Evolutionary conservation across 2,797 vertebrate genomes (phyloP), one percentile per base, ranked within the genome.

Genomic region (Vultur gryphus): DNA sequence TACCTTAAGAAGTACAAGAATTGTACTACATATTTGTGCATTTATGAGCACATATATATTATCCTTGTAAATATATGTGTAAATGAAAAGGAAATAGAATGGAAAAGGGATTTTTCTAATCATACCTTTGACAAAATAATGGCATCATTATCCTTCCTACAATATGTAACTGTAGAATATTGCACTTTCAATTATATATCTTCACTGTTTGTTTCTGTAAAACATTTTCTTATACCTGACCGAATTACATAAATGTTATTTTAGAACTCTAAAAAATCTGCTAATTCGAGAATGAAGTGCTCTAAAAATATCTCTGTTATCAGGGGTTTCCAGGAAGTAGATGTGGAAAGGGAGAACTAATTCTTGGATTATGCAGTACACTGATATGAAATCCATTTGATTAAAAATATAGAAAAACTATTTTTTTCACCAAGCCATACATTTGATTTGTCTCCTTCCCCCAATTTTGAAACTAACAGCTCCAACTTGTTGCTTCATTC

Each of bases 231-330:
- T 79, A 44, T 52, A 87, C 72, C 79, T 94, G 61, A 65, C 58
- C 6, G 6, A 95, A 84, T 43, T 65, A 82, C 87, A 91, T 70
- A 71, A 89, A 87, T 66, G 75, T 46, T 76, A 76, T 92, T 92
- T 96, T 72, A 86, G 58, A 93, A 84, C 52, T 89, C 81, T 46
- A 59, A 95, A 94, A 92, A 58, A 58, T 41, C 81, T 54, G 18
- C 49, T 87, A 93, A 94, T 93, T 96, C 0, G 0, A 88, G 52
- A 92, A 89, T 29, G 26, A 4, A 55, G 41, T 24, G 31, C 69
- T 91, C 89, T 79, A 92, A 94, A 92, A 96, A 95, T 92, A 93
- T 89, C 91, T 94, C 81, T 43, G 82, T 89, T 96, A 95, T 97
- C 97, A 94, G 89, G 20, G 58, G 29, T 88, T 87, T 86, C 94